Evolutionary conservation across 2,113 vertebrate genomes (phyloP), one percentile per base, ranked within the genome.

Genomic region (Cranoglanis bouderius): DNA sequence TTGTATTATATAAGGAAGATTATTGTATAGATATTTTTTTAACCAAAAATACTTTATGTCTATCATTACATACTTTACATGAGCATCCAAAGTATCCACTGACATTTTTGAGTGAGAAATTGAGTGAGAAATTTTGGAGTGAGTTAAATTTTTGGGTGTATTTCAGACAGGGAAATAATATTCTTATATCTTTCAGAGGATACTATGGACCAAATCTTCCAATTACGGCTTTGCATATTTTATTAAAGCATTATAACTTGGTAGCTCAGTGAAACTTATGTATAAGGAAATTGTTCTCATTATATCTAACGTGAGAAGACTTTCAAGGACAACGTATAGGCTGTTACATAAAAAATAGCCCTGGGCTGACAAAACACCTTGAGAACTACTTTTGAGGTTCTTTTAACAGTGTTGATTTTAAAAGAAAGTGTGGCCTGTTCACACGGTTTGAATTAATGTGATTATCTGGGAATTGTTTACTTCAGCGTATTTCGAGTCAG

Each of bases 401-500:
- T 35, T 24, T 87, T 7, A 75, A 61, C 40, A 63, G 7, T 59
- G 53, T 38, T 59, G 8, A 61, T 46, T 43, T 59, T 59, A 9
- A 3, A 43, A 19, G 13, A 57, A 38, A 10, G 32, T 57, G 49
- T 35, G 16, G 78, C 18, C 24, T 19, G 4, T 84, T 63, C 82
- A 84, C 82, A 63, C 82, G 57, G 82, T n/a, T 84, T 84, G 59
- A 84, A 63, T 84, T 83, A 43, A 84, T 65, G 57, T 65, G 59
- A 84, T 84, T 65, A 84, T 84, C 38, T 84, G 82, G 82, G 82
- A 65, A 63, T 59, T 61, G 82, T 84, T 84, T 84, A 84, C 38
- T 29, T 84, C 82, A 43, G 82, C 13, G 4, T 84, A 65, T 63
- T 63, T 63, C 3, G 40, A 29, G 57, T 65, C 82, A 84, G 82